Percentiles rank a stretch among this genome's conserved stretches.
phyloP scores from a whole-genome alignment of 2,113 vertebrate species.

The Castor canadensis region DNA sequence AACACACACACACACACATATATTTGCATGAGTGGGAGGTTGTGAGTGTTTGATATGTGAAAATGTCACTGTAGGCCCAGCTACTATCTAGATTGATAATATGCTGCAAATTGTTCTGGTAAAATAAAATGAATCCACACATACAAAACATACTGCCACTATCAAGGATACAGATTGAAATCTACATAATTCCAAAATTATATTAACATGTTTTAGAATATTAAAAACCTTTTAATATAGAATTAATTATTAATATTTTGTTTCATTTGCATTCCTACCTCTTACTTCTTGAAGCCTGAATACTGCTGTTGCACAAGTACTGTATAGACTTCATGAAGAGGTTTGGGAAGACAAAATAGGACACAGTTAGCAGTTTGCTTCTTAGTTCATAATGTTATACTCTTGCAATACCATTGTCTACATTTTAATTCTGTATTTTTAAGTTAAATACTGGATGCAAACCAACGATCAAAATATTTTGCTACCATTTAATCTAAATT shows the following conservation, averaged over 20 bases:
- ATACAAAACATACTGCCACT: fast-evolving
- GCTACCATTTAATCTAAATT: neutral
- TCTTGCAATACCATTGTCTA: neutral
- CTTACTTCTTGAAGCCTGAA: neutral
- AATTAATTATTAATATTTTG: neutral
- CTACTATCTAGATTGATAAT: neutral
- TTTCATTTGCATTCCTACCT: neutral
- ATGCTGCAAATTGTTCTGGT: neutral
- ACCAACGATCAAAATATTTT: neutral
- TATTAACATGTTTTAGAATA: neutral
- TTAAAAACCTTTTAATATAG: neutral
- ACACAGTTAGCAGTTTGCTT: neutral
- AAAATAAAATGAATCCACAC: neutral
- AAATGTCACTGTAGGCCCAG: neutral
- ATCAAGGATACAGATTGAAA: neutral
- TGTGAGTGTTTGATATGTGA: neutral
- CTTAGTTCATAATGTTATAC: neutral
- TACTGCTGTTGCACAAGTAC: neutral
- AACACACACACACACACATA: too few species aligned
- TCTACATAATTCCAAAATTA: neutral
- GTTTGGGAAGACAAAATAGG: neutral
- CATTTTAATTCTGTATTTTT: neutral
- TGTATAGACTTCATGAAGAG: neutral
- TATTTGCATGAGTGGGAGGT: too few species aligned
- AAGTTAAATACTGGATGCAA: neutral